These are phyloP conservation scores for Cossypha caffra DNA, from an alignment of 2,797 vertebrate genomes.

Conservation along the genomic window DNA sequence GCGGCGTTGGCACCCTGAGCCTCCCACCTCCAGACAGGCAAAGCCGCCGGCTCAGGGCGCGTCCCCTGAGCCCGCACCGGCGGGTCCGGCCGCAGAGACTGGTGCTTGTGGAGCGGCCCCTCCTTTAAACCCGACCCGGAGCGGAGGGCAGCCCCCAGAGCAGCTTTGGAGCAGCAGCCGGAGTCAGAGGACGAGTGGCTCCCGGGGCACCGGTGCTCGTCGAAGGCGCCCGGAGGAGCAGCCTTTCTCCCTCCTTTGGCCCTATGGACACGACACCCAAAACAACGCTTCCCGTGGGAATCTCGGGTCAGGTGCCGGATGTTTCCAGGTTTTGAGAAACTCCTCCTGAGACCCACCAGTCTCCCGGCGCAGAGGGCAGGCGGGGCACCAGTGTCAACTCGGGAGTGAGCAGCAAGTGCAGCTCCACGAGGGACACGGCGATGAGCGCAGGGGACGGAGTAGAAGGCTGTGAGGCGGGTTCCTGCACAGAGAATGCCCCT, in stretches of 20 bases:
- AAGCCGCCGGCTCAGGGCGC: too few relatives aligned
- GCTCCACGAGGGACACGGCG: background rate
- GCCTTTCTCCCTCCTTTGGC: background rate
- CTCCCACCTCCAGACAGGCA: background rate
- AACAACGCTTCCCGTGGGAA: accelerated
- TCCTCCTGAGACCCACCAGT: background rate
- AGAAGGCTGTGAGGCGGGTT: background rate
- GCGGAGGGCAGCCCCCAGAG: background rate
- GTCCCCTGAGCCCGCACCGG: background rate
- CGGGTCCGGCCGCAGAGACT: background rate
- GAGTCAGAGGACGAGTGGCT: background rate
- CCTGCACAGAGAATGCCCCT: background rate
- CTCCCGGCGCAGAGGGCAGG: background rate
- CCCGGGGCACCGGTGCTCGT: background rate
- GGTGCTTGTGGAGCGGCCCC: accelerated
- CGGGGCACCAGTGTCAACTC: accelerated
- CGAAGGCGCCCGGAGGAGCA: background rate
- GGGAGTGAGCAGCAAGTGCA: background rate
- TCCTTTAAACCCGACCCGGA: background rate
- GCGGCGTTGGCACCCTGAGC: too few relatives aligned
- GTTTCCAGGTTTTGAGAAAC: background rate
- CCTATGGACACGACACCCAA: background rate
- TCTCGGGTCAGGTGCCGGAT: too few relatives aligned
- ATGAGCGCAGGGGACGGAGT: background rate
- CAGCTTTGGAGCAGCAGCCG: background rate